phyloP scores from a whole-genome alignment of 2,888 invertebrate genomes.

The Mythimna ferrago region DNA sequence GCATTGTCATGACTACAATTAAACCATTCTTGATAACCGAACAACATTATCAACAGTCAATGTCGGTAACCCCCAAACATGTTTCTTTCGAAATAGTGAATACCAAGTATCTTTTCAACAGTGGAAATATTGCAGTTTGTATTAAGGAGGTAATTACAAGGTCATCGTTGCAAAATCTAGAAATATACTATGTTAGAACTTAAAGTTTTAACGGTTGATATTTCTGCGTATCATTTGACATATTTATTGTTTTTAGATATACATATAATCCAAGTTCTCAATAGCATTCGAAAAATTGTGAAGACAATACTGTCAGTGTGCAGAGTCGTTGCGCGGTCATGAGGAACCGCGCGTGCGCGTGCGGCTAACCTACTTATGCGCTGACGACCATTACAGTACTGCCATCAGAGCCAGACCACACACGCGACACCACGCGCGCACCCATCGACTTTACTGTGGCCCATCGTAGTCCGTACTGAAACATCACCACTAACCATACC shows the following conservation, averaged over 20 bases:
- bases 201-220: slow-evolving; percentile 18
- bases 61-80: slow-evolving; percentile 37
- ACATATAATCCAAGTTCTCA: slow-evolving; percentile 37
- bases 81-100: slow-evolving; percentile 47
- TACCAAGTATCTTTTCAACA: slow-evolving; percentile 48
- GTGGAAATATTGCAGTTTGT: slow-evolving; percentile 52
- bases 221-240: slow-evolving; percentile 21
- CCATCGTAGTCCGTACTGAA: slow-evolving; percentile 75
- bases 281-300: slow-evolving; percentile 51
- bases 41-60: slow-evolving; percentile 28
- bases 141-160: slow-evolving; percentile 58
- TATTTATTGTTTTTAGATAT: slow-evolving; percentile 27
- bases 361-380: slow-evolving; percentile 85
- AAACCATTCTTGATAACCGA: slow-evolving; percentile 39
- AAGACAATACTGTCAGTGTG: slow-evolving; percentile 65
- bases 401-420: slow-evolving; percentile 80
- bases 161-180: slow-evolving; percentile 50
- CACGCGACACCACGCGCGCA: slow-evolving; percentile 72
- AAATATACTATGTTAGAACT: slow-evolving; percentile 32
- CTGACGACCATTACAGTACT: slow-evolving; percentile 75
- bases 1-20: slow-evolving; percentile 52
- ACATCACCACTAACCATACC: slow-evolving; percentile 80
- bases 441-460: slow-evolving; percentile 74
- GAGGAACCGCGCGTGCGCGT: slow-evolving; percentile 84
- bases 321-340: slow-evolving; percentile 73